These are phyloP conservation scores for Hermetia illucens DNA, from an alignment of 1,140 invertebrate species.

Conservation along the genomic window DNA sequence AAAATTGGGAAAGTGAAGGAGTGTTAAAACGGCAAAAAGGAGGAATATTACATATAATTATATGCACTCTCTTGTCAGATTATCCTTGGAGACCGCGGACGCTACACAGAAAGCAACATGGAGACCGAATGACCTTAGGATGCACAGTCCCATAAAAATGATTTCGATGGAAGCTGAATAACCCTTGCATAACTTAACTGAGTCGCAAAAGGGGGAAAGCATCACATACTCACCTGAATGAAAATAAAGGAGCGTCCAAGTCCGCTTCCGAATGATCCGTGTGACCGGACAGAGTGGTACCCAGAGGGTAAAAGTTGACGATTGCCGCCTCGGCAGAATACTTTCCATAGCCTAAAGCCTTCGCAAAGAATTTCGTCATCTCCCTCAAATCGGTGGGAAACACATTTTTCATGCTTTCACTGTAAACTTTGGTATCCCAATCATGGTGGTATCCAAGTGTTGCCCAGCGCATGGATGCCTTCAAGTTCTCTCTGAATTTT, in stretches of 20 bases:
- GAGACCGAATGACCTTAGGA: too few species aligned
- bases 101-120: too few species aligned
- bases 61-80: too few species aligned
- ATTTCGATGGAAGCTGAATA: too few species aligned
- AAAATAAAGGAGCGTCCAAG: constrained; percentile 70
- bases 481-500: constrained; percentile 25
- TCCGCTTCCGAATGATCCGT: constrained; percentile 85
- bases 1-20: too few species aligned
- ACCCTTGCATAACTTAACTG: too few species aligned
- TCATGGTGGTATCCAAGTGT: constrained; percentile 92
- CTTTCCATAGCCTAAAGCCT: constrained; percentile 40
- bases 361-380: constrained; percentile 47
- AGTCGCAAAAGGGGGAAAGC: too few species aligned
- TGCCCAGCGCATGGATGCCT: constrained; percentile 69
- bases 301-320: constrained; percentile 86
- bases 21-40: too few species aligned
- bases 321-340: constrained; percentile 82
- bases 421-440: constrained; percentile 84
- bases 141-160: too few species aligned
- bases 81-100: too few species aligned
- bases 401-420: constrained; percentile 41
- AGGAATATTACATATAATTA: too few species aligned
- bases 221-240: constrained; percentile 46
- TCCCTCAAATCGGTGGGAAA: constrained; percentile 59
- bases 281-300: constrained; percentile 79